Evolutionary conservation across 2,888 invertebrate genomes (phyloP), one percentile per base, ranked within the genome.

Genomic region (Tinea pellionella): DNA sequence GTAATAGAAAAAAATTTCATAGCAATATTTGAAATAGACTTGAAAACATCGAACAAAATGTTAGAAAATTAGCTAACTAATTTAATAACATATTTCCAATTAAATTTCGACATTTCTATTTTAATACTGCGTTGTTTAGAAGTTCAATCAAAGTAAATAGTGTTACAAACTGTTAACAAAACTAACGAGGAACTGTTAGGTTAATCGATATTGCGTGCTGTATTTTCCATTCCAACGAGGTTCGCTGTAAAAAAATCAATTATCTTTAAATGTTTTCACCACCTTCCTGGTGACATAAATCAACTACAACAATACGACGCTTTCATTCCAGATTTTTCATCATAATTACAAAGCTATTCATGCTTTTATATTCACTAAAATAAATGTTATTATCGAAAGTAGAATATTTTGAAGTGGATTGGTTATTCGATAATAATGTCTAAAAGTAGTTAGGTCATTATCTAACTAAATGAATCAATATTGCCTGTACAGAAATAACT

Each of bases 131-230:
- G 37, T 37, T 2, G 2, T 41, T 41, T 16, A 9, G 13, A 47
- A 15, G n/a, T 9, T 47, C 47, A 16, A 16, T 6, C 15, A 47
- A 47, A 47, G n/a, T 15, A 47, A 16, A 15, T 47, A 2, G 9
- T 37, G 37, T 37, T 47, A 2, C 15, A 16, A 47, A 47, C 15
- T 15, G 47, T 47, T 13, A 47, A 47, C 47, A 16, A 47, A 47
- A 47, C 47, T 47, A 47, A 47, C 47, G 47, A 47, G 15, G n/a
- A 47, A 47, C 47, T 47, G 47, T 47, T 47, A 16, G 53, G 30
- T 42, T 32, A 62, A 63, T 63, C 61, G 59, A 63, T 63, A 63
- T 62, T 60, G 61, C 62, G 63, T 61, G 63, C 60, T 59, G 60
- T 13, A 59, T n/a, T 51, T 24, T 53, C n/a, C n/a, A n/a, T n/a